Percentiles rank a stretch among this genome's conserved stretches.
Conservation (phyloP, 2,888 invertebrate genomes). For the Flexamia atlantica region DNA sequence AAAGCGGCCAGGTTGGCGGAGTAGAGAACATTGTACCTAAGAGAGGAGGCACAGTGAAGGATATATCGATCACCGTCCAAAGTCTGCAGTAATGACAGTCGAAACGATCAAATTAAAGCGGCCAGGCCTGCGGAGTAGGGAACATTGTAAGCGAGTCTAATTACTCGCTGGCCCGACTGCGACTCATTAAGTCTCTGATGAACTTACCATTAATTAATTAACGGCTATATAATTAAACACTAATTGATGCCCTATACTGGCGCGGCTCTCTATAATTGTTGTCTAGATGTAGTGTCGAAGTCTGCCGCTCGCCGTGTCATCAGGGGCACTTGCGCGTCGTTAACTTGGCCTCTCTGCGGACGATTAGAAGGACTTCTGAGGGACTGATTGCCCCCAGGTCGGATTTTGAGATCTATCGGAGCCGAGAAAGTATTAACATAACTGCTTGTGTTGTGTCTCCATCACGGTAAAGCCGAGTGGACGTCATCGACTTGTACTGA, state of each 20-base stretch:
- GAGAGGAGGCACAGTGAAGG: background rate
- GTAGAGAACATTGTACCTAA: constrained; percentile 16
- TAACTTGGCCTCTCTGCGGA: constrained; percentile 12
- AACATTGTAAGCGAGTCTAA: constrained; percentile 59
- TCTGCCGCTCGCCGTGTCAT: constrained; percentile 1
- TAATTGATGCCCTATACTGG: constrained; percentile 59
- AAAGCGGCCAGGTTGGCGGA: constrained; percentile 26
- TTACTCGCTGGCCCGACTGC: constrained; percentile 43
- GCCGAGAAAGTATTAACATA: constrained; percentile 30
- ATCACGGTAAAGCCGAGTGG: background rate
- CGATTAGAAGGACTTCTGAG: constrained; percentile 38
- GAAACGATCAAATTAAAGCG: constrained; percentile 60
- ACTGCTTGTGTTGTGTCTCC: background rate
- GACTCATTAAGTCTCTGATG: constrained; percentile 60
- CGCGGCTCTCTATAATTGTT: constrained; percentile 48
- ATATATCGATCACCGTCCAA: constrained; percentile 50
- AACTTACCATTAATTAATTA: constrained; percentile 60
- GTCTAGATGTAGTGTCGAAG: constrained; percentile 29
- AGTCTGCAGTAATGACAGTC: constrained; percentile 57
- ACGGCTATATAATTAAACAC: constrained; percentile 57
- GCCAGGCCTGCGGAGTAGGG: constrained; percentile 11
- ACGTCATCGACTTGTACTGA: background rate
- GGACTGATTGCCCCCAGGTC: constrained; percentile 32
- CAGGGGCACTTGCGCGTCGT: constrained; percentile 13
- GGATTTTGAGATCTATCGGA: constrained; percentile 19